Conservation (phyloP, 2,113 vertebrate species). For the Cheilinus undulatus region DNA sequence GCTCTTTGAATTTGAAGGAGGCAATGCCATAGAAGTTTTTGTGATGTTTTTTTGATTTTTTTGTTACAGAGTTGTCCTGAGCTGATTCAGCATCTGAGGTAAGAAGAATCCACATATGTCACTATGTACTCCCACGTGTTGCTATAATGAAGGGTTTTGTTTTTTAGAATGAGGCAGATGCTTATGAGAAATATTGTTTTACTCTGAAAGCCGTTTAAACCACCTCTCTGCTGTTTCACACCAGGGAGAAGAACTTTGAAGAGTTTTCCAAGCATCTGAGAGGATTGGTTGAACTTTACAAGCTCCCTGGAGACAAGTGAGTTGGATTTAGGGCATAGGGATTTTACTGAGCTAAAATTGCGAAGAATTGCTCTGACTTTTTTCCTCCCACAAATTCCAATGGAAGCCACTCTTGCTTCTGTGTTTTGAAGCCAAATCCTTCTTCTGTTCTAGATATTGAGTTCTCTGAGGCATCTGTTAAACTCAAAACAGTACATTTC, state of each 20-base stretch:
- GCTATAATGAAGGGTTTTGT: not conserved
- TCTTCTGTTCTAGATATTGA: not conserved
- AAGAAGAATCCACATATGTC: constrained; percentile 61
- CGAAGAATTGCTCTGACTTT: too few relatives aligned
- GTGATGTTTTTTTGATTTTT: not conserved
- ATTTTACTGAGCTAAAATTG: not conserved
- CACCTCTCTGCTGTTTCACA: constrained; percentile 15
- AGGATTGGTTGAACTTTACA: constrained; percentile 96
- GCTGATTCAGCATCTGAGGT: constrained; percentile 95
- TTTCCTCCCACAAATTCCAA: too few relatives aligned
- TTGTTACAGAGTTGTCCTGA: constrained; percentile 93
- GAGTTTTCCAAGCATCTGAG: constrained; percentile 98
- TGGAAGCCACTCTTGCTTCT: too few relatives aligned
- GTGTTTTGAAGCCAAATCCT: not conserved
- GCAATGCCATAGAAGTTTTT: not conserved
- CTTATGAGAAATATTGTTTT: not conserved
- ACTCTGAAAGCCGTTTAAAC: not conserved
- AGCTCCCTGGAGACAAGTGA: constrained; percentile 97
- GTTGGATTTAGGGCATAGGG: constrained; percentile 43
- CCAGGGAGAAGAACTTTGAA: constrained; percentile 97
- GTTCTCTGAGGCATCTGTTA: not conserved
- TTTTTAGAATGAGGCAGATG: not conserved
- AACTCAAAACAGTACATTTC: too few relatives aligned
- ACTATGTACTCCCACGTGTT: not conserved
- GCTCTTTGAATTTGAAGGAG: not conserved